Percentiles rank a stretch among this genome's conserved stretches.
phyloP scores from a whole-genome alignment of 2,797 vertebrate species.

The Enteromius fasciolatus region DNA sequence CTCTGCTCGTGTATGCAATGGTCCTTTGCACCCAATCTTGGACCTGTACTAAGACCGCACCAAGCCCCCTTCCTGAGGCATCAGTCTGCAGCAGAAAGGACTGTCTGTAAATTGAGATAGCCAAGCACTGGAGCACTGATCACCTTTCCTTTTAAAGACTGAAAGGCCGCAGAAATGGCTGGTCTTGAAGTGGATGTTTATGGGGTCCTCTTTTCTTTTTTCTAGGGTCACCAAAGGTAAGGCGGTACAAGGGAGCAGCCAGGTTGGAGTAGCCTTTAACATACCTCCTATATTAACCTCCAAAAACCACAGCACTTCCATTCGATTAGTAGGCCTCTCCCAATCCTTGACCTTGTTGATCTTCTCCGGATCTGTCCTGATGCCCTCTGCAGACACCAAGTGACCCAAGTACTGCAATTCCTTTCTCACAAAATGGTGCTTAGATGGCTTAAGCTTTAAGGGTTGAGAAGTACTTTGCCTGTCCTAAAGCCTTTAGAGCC shows the following conservation, averaged over 20 bases:
- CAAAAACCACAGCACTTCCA: neutral
- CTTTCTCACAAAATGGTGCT: slow-evolving; percentile 1
- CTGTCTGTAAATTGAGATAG: neutral
- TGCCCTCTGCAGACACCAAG: slow-evolving; percentile 18
- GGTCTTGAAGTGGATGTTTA: neutral
- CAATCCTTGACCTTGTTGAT: slow-evolving; percentile 28
- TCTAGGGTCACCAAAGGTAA: neutral
- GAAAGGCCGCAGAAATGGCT: neutral
- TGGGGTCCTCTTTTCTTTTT: neutral
- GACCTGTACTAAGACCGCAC: neutral
- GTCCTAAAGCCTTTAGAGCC: slow-evolving; percentile 54
- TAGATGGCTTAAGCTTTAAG: slow-evolving; percentile 30
- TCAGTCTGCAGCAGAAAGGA: neutral
- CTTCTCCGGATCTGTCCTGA: slow-evolving; percentile 27
- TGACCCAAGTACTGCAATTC: slow-evolving; percentile 14
- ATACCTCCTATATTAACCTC: neutral
- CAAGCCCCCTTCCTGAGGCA: neutral
- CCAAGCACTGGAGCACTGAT: neutral
- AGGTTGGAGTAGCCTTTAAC: neutral
- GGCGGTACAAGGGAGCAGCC: neutral
- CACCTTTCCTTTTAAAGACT: neutral
- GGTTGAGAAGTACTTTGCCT: slow-evolving; percentile 57
- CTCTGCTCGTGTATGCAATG: neutral
- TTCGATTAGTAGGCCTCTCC: neutral
- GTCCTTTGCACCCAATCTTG: neutral